These are phyloP conservation scores for Morone chrysops DNA, from an alignment of 2,113 vertebrate genomes.

Conservation along the genomic window DNA sequence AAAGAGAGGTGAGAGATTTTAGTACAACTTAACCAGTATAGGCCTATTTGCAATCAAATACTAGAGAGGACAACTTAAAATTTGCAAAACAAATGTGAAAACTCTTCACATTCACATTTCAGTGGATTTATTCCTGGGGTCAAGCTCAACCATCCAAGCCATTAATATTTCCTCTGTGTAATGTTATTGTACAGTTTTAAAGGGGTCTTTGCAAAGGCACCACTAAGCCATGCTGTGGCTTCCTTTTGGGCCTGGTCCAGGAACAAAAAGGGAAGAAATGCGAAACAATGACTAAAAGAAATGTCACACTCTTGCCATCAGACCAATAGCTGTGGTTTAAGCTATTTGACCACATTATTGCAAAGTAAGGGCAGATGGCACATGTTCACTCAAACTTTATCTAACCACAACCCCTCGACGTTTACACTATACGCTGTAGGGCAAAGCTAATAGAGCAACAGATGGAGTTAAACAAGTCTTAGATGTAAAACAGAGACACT, in stretches of 20 bases:
- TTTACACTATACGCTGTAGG: constrained; percentile 38
- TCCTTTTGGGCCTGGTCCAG: constrained; percentile 22
- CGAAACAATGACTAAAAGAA: constrained; percentile 52
- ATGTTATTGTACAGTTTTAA: constrained; percentile 17
- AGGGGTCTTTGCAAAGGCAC: constrained; percentile 12
- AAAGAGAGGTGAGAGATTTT: not conserved
- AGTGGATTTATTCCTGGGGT: not conserved
- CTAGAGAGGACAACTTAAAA: not conserved
- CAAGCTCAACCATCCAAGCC: constrained; percentile 1
- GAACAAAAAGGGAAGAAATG: constrained; percentile 20
- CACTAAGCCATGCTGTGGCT: constrained; percentile 23
- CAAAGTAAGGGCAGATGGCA: constrained; percentile 60
- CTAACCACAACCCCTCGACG: constrained; percentile 63
- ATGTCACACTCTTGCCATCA: constrained; percentile 29
- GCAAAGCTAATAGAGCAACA: constrained; percentile 31
- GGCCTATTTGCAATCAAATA: not conserved
- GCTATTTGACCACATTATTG: constrained; percentile 58
- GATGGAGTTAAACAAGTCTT: constrained; percentile 11
- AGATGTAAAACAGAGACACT: constrained; percentile 14
- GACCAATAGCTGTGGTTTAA: constrained; percentile 60
- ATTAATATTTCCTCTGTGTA: constrained; percentile 26
- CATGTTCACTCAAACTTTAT: constrained; percentile 58
- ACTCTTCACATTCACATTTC: not conserved
- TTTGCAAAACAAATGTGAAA: constrained; percentile 16
- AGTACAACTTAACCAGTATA: not conserved